Conservation (phyloP, 1,140 invertebrate genomes). For the Drusus annulatus region DNA sequence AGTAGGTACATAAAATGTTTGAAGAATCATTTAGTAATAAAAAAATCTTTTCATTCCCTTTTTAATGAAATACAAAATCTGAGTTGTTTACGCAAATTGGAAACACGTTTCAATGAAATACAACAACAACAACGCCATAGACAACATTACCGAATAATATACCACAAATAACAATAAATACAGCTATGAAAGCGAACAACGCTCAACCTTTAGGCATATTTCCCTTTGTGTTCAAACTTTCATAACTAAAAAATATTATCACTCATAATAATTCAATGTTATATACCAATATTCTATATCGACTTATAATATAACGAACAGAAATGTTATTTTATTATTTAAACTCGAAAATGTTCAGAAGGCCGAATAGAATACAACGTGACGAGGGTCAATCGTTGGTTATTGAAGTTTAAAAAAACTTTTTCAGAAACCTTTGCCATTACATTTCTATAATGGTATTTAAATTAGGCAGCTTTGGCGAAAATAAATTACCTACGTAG, state of each 20-base stretch:
- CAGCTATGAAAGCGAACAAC: background rate
- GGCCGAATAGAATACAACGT: constrained; percentile 2
- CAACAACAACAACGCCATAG: background rate
- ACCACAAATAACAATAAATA: constrained; percentile 3
- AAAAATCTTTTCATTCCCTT: too few relatives aligned
- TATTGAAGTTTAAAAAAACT: background rate
- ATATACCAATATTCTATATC: background rate
- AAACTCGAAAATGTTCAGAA: background rate
- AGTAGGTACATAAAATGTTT: too few relatives aligned
- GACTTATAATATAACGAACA: background rate
- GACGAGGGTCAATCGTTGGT: constrained; percentile 4
- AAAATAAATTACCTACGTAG: too few relatives aligned
- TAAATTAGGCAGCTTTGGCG: too few relatives aligned
- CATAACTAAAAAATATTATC: background rate
- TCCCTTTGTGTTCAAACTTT: constrained; percentile 1
- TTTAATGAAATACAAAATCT: too few relatives aligned
- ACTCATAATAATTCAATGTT: background rate
- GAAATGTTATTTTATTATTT: background rate
- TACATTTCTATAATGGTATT: too few relatives aligned
- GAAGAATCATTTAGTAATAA: too few relatives aligned
- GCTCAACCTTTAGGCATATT: background rate
- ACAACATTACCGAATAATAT: background rate
- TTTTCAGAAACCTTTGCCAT: too few relatives aligned
- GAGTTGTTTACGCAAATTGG: too few relatives aligned
- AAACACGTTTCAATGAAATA: too few relatives aligned